Conservation (phyloP, 2,888 invertebrate species). For the Philhelius pedissequus region DNA sequence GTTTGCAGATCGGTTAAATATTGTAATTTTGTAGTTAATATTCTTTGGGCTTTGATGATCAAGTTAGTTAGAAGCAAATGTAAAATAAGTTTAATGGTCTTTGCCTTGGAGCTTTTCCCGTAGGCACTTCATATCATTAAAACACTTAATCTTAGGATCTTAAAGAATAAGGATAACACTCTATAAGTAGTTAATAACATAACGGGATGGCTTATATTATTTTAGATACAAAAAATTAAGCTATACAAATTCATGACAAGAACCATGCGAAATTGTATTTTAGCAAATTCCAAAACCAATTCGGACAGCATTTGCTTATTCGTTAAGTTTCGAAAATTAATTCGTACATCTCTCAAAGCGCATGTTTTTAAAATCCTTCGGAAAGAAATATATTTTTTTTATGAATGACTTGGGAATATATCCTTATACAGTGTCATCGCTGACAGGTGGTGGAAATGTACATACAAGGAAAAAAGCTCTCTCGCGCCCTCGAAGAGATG, state of each 20-base stretch:
- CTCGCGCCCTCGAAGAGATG: slow-evolving; percentile 21
- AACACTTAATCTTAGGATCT: too few species aligned
- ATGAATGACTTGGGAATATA: slow-evolving; percentile 62
- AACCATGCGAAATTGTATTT: neutral
- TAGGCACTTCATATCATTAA: too few species aligned
- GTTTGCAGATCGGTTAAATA: too few species aligned
- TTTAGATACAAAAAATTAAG: too few species aligned
- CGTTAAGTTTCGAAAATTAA: slow-evolving; percentile 32
- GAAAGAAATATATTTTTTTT: slow-evolving; percentile 34
- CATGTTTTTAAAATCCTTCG: slow-evolving; percentile 25
- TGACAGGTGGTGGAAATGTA: slow-evolving; percentile 66
- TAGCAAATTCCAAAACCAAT: neutral
- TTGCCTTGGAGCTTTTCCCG: too few species aligned
- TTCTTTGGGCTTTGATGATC: too few species aligned
- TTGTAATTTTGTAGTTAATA: too few species aligned
- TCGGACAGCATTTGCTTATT: neutral
- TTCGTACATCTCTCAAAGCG: neutral
- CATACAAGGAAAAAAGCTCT: slow-evolving; percentile 28
- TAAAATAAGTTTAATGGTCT: too few species aligned
- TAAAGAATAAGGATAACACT: too few species aligned
- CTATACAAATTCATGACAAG: neutral
- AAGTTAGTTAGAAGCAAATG: too few species aligned
- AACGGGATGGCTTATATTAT: too few species aligned
- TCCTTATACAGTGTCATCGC: slow-evolving; percentile 49
- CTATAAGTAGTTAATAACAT: too few species aligned